Base-by-base conservation (phyloP, 2,888 invertebrate species). In the Lasioglossum malachurum region DNA sequence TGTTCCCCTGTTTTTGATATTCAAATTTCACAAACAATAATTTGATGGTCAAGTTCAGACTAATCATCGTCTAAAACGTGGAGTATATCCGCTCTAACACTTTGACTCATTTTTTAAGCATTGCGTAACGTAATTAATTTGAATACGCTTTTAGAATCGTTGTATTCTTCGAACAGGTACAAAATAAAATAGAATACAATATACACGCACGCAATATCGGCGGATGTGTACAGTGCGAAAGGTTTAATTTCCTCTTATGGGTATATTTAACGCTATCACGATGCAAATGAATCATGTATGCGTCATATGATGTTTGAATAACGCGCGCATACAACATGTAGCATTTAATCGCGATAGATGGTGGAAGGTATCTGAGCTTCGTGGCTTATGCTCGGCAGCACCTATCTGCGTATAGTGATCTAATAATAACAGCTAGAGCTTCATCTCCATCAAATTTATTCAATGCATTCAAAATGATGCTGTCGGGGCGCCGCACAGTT, bases 381-480 rank as follows among this genome's bases (percentile, higher is more conserved):
- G 35, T 19, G 35, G 67, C 67, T 67, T 67, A 38, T 35, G 67
- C 23, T 67, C 23, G 67, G 35, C 69, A 38, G 19, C 35, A 35
- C 1, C 35, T 35, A 69, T 69, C 69, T 35, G 67, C 38, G 38
- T 69, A 69, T 69, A 69, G 69, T 38, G 69, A 69, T 69, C 69
- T 69, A 69, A 69, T 69, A 69, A 69, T 38, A 69, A 69, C 69
- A 69, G 38, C 38, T 38, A 38, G 31, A 38, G 67, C 67, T 67
- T 35, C 67, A 23, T 35, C 67, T 67, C 67, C 23, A 67, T 67
- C 41, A 41, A 71, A 41, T 41, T 71, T 71, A 38, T 71, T 71
- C 38, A 71, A 41, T 71, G 71, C 71, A 41, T 71, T 71, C 38
- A 41, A 41, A 71, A 38, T 41, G 41, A 71, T 41, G 38, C 35